Evolutionary conservation across 2,113 vertebrate genomes (phyloP).

Genomic region (Anser brachyrhynchus): DNA sequence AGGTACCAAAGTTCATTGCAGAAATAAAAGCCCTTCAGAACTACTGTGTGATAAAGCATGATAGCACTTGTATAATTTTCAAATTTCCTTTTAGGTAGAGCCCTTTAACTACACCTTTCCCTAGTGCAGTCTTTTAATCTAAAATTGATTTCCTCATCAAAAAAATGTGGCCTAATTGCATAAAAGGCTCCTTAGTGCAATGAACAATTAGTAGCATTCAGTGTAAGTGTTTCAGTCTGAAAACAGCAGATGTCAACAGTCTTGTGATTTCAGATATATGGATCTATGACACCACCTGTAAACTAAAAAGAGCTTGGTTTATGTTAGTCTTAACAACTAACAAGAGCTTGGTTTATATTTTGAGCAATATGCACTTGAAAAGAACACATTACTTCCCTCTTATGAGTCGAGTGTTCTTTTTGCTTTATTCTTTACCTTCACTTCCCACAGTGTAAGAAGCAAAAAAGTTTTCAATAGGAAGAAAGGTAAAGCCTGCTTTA

Average conservation of each 20-base stretch:
- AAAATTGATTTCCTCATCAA: slow-evolving; percentile 60
- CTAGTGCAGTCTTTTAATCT: slow-evolving; percentile 47
- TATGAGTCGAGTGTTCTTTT: slow-evolving; percentile 7
- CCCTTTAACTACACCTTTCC: background rate
- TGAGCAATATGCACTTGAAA: slow-evolving; percentile 13
- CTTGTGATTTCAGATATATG: slow-evolving; percentile 11
- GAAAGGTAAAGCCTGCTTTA: background rate
- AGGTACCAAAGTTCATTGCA: background rate
- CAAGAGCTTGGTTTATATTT: background rate
- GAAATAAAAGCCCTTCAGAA: slow-evolving; percentile 18
- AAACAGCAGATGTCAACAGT: slow-evolving; percentile 31
- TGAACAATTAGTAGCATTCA: slow-evolving; percentile 24
- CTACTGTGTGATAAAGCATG: background rate
- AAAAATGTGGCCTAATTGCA: slow-evolving; percentile 43
- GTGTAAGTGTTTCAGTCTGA: background rate
- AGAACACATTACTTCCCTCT: background rate
- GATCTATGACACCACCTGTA: slow-evolving; percentile 5
- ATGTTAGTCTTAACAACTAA: background rate
- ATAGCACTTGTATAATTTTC: background rate
- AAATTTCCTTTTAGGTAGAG: slow-evolving; percentile 1
- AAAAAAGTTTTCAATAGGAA: background rate
- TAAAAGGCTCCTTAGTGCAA: slow-evolving; percentile 2
- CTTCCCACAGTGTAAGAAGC: background rate
- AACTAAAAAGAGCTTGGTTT: background rate
- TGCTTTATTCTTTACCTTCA: slow-evolving; percentile 1